These are phyloP conservation scores for Orthosia gracilis DNA, from an alignment of 2,888 invertebrate genomes.

Conservation along the genomic window DNA sequence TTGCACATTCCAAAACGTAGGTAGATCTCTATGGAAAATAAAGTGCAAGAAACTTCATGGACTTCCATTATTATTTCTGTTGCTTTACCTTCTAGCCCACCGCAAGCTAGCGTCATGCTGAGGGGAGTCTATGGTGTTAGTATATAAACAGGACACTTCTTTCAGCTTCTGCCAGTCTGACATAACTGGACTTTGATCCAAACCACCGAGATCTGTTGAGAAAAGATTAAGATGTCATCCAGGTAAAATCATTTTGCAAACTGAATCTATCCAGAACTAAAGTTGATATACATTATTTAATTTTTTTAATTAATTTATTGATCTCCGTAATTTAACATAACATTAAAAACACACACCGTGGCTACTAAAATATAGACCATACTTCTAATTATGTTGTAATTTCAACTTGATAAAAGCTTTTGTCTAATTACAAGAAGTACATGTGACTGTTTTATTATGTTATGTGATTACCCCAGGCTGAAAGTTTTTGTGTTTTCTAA, in stretches of 20 bases:
- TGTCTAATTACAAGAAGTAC: background rate
- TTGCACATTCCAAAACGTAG: no score
- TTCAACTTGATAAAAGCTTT: slow-evolving; percentile 4
- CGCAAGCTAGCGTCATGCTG: slow-evolving; percentile 95
- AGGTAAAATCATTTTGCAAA: background rate
- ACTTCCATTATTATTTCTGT: no score
- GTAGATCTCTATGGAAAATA: no score
- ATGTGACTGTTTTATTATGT: no score
- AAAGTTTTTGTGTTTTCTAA: no score
- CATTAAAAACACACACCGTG: background rate
- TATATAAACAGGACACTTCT: slow-evolving; percentile 93
- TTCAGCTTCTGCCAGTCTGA: slow-evolving; percentile 97
- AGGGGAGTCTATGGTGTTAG: slow-evolving; percentile 92
- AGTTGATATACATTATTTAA: background rate
- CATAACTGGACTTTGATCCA: slow-evolving; percentile 95
- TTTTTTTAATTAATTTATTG: background rate
- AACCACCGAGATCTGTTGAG: slow-evolving; percentile 94
- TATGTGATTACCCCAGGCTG: no score
- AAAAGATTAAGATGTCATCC: slow-evolving; percentile 6
- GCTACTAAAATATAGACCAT: background rate
- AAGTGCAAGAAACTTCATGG: no score
- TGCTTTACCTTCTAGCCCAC: slow-evolving; percentile 92
- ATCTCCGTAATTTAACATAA: background rate
- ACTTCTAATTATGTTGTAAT: background rate
- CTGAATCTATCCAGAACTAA: background rate